Conservation (phyloP, 1,140 invertebrate genomes). For the Pissodes strobi region DNA sequence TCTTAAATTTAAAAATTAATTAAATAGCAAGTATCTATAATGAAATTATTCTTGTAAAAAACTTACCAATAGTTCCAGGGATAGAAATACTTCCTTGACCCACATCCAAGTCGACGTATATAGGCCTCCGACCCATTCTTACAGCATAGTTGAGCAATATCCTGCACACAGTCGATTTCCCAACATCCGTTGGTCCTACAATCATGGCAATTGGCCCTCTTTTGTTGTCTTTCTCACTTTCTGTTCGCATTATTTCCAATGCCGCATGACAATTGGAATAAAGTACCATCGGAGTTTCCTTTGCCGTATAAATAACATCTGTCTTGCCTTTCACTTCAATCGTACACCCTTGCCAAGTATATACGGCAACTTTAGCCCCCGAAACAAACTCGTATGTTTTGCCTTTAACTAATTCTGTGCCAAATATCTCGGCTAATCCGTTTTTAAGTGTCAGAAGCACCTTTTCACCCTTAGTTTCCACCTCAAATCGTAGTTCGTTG, state of each 20-base stretch:
- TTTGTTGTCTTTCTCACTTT: slow-evolving; percentile 73
- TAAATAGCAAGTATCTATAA: no score
- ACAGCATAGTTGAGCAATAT: slow-evolving; percentile 95
- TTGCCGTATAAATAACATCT: slow-evolving; percentile 91
- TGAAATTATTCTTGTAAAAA: no score
- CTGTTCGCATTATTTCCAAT: slow-evolving; percentile 84
- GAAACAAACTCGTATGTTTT: slow-evolving; percentile 89
- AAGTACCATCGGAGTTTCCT: slow-evolving; percentile 94
- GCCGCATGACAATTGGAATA: slow-evolving; percentile 95
- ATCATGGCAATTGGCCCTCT: slow-evolving; percentile 86
- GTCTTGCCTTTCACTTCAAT: slow-evolving; percentile 83
- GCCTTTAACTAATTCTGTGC: slow-evolving; percentile 92
- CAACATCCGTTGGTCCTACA: slow-evolving; percentile 93
- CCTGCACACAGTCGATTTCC: slow-evolving; percentile 90
- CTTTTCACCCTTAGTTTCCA: slow-evolving; percentile 85
- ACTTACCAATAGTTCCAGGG: slow-evolving; percentile 83
- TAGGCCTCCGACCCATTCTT: slow-evolving; percentile 79
- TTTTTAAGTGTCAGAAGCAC: slow-evolving; percentile 82
- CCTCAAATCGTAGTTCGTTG: slow-evolving; percentile 90
- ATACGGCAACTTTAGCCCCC: slow-evolving; percentile 94
- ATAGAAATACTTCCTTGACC: slow-evolving; percentile 93
- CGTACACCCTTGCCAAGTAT: slow-evolving; percentile 93
- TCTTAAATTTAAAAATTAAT: no score
- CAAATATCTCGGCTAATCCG: slow-evolving; percentile 95
- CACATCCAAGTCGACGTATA: slow-evolving; percentile 96